A percentile compares a stretch with the other conserved stretches of the same genome.
Conservation (phyloP, 2,797 vertebrate genomes). For the Valencia hispanica region DNA sequence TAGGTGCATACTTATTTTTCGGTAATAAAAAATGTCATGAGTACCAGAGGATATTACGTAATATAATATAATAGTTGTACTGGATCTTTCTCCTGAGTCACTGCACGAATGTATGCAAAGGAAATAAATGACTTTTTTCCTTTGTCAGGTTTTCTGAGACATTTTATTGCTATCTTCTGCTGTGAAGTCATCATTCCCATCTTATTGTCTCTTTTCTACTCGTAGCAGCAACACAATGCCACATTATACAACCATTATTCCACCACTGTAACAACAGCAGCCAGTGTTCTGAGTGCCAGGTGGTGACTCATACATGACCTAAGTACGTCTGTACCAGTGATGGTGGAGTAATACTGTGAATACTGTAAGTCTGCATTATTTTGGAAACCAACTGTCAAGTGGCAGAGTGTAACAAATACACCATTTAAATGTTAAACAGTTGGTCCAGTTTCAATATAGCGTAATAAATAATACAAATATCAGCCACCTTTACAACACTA, state of each 20-base stretch:
- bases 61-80: constrained; percentile 43
- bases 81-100: constrained; percentile 16
- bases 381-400: constrained; percentile 24
- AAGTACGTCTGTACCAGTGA: constrained; percentile 66
- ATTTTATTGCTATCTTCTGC: background rate
- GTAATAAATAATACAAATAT: too few species aligned
- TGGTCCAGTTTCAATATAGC: constrained; percentile 14
- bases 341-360: constrained; percentile 52
- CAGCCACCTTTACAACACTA: background rate
- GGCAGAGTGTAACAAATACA: constrained; percentile 22
- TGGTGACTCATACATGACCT: constrained; percentile 84
- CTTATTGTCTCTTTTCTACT: constrained; percentile 38
- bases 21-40: constrained; percentile 18
- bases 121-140: background rate
- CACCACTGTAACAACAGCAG: constrained; percentile 73
- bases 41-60: constrained; percentile 35
- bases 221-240: constrained; percentile 69
- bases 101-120: background rate
- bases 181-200: constrained; percentile 22
- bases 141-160: background rate
- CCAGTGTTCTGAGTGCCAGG: constrained; percentile 80
- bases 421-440: constrained; percentile 26
- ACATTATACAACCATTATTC: constrained; percentile 72
- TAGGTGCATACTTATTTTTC: constrained; percentile 2
- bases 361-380: constrained; percentile 50